Conservation (phyloP, 2,888 invertebrate genomes). For the Rotaria macrura region DNA sequence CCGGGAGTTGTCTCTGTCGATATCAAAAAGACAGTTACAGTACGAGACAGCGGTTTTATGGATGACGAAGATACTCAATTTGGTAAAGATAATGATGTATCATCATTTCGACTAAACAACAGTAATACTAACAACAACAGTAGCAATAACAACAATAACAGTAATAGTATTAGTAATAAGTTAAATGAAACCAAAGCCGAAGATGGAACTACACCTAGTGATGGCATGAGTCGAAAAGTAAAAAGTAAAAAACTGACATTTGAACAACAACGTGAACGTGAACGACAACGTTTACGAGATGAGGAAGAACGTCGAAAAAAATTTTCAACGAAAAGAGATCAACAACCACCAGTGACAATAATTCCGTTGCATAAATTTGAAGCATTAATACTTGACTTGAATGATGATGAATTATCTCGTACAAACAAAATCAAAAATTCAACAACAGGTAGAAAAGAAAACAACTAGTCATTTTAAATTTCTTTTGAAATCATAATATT, state of each 20-base stretch:
- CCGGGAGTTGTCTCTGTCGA: neutral
- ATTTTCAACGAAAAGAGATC: neutral
- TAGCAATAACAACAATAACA: too few relatives aligned
- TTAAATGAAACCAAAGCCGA: neutral
- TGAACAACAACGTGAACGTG: neutral
- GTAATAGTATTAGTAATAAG: too few relatives aligned
- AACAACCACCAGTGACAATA: neutral
- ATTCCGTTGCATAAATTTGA: neutral
- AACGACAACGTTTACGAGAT: neutral
- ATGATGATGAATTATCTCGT: neutral
- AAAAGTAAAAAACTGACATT: neutral
- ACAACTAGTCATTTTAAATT: neutral
- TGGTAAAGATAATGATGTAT: neutral
- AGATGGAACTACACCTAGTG: neutral
- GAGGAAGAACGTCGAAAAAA: neutral
- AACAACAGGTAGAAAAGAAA: neutral
- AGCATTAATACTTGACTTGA: neutral
- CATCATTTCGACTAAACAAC: neutral
- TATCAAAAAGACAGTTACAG: neutral
- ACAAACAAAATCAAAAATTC: neutral
- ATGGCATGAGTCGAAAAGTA: neutral
- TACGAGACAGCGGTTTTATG: neutral
- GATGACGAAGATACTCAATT: neutral
- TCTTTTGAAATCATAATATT: too few relatives aligned
- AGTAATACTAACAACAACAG: neutral